These are phyloP conservation scores for Merluccius polli DNA, from an alignment of 2,797 vertebrate species.

Conservation along the genomic window DNA sequence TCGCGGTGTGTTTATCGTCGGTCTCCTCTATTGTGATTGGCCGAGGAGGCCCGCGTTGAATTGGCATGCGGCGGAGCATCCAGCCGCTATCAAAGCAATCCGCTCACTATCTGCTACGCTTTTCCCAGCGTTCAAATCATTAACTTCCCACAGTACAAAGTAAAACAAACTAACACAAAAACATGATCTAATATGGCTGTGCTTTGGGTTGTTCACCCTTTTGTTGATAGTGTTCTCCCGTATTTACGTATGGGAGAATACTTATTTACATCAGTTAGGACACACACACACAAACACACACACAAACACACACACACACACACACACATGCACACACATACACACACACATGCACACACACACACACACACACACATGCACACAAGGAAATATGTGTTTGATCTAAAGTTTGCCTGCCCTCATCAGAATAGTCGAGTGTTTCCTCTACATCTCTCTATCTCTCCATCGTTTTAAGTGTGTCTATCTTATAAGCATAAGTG, in stretches of 20 bases:
- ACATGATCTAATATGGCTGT: neutral
- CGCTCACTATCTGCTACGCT: constrained; percentile 11
- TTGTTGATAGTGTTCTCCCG: neutral
- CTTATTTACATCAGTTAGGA: neutral
- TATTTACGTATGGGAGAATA: no score
- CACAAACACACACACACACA: neutral
- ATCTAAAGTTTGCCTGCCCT: neutral
- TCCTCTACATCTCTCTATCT: neutral
- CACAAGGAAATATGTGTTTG: neutral
- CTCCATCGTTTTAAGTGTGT: constrained; percentile 8
- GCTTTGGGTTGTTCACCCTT: neutral
- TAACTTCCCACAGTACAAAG: neutral
- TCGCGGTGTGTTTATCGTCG: neutral
- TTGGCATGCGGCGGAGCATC: constrained; percentile 47
- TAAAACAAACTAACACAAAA: neutral
- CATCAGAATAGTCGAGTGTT: neutral
- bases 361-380: neutral
- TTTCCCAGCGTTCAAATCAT: constrained; percentile 17
- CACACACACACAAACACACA: no score
- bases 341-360: neutral
- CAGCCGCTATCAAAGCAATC: constrained; percentile 30
- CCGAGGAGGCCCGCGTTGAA: constrained; percentile 31
- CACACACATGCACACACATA: neutral
- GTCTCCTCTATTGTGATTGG: neutral
- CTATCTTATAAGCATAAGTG: constrained; percentile 4